Evolutionary conservation across 2,888 invertebrate genomes (phyloP).

Genomic region (Drosophila percnosoma): DNA sequence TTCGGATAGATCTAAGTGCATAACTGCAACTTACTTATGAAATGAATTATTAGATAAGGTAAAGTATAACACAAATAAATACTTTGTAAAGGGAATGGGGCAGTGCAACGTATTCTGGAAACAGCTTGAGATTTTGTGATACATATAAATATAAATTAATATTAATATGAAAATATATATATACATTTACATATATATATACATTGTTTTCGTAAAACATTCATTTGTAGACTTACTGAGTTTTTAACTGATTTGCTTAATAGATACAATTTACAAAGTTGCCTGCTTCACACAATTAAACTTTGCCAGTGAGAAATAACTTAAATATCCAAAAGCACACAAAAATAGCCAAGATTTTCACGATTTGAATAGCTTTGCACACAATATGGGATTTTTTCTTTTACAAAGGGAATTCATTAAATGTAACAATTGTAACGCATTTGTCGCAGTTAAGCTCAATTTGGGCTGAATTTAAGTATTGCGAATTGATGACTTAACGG

Average conservation of each 20-base stretch:
- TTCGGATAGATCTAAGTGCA: background rate
- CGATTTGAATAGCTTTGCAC: background rate
- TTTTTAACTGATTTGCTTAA: background rate
- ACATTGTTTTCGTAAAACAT: too few relatives aligned
- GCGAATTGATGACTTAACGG: conserved; percentile 21
- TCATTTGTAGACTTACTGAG: background rate
- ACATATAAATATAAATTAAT: background rate
- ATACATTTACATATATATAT: too few relatives aligned
- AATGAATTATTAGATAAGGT: background rate
- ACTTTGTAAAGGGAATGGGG: background rate
- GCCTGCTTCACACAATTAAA: background rate
- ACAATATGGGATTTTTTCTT: background rate
- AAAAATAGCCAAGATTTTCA: background rate
- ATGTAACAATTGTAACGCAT: background rate
- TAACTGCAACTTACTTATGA: background rate
- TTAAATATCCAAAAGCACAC: background rate
- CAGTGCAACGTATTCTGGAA: background rate
- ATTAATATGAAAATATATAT: background rate
- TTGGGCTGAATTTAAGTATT: conserved; percentile 17
- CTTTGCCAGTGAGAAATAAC: background rate
- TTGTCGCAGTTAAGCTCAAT: conserved; percentile 12
- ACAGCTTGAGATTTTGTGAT: background rate
- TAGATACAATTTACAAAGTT: background rate
- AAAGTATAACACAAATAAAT: background rate
- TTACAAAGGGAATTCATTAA: background rate